Percentiles rank a stretch among this genome's conserved stretches.
phyloP scores from a whole-genome alignment of 2,113 vertebrate species.

The Porphyrio hochstetteri region DNA sequence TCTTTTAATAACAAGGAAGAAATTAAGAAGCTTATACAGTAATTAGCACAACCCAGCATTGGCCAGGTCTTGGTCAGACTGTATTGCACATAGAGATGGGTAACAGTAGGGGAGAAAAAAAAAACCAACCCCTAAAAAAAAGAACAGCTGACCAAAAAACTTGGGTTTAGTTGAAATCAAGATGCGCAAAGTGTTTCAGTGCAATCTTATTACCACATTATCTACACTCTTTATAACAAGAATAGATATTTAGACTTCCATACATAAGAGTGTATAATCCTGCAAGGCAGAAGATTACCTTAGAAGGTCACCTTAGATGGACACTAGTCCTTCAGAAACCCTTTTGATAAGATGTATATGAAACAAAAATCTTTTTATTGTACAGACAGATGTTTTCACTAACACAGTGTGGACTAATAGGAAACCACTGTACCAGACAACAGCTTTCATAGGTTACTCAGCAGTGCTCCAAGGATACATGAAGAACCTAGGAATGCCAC shows the following conservation, averaged over 20 bases:
- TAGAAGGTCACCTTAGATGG: background rate
- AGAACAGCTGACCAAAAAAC: background rate
- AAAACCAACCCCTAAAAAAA: background rate
- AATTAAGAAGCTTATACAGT: background rate
- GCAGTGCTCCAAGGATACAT: background rate
- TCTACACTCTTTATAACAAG: background rate
- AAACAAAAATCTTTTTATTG: background rate
- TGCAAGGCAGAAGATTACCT: background rate
- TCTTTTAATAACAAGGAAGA: background rate
- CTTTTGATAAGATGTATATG: background rate
- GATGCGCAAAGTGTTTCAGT: background rate
- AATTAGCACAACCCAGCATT: accelerated
- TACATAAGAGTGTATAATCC: background rate
- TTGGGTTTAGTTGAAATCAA: background rate
- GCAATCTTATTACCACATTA: background rate
- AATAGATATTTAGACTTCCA: background rate
- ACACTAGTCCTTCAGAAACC: background rate
- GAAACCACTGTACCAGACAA: background rate
- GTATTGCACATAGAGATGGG: background rate
- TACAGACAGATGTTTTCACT: background rate
- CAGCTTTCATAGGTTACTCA: background rate
- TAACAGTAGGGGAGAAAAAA: background rate
- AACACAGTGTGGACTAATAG: background rate
- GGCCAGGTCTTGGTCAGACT: background rate
- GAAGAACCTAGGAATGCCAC: background rate